Base-by-base conservation (phyloP, 2,797 vertebrate species). In the Centropyge bicolor region DNA sequence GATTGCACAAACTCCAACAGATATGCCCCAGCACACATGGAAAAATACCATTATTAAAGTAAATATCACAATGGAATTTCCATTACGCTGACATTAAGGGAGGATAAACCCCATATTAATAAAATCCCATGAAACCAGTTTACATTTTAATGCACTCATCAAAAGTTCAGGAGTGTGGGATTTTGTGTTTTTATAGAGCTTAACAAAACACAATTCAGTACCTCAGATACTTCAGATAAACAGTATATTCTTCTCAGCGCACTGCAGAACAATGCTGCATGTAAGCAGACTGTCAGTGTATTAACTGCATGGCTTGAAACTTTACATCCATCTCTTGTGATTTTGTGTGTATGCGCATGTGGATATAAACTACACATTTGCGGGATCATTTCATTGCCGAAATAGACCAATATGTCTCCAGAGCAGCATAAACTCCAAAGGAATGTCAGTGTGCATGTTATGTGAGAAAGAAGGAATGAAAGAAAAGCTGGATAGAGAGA, bases 31-130 rank as follows among this genome's bases (percentile, higher is more conserved):
- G 66, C 73, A 78, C 82, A 88, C 70, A 82, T 71, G 82, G 83
- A 91, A 90, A 88, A 89, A 83, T 82, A 87, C 52, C 73, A 85
- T 84, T 76, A 84, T 79, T 76, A 83, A 80, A 71, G 75, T 81
- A 83, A 86, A 86, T 77, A 89, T 83, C 48, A 70, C 65, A 55
- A 40, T 70, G 82, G 81, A 89, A 86, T 84, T 86, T 89, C 81
- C 81, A 85, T 81, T 83, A 76, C 6, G 1, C 46, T 79, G 80
- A 83, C 79, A 78, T 80, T 5, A 66, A 85, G 46, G 17, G n/a
- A 51, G 64, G 62, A 78, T 78, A 52, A 51, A 64, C 57, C 66
- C 49, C 35, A 14, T 78, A 61, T 85, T 64, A 70, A 68, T 76
- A 64, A 71, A 81, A 65, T 79, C 78, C 76, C 73, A 48, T 36